These are phyloP conservation scores for Drosophila willistoni DNA, from an alignment of 1,140 invertebrate species.

Conservation along the genomic window DNA sequence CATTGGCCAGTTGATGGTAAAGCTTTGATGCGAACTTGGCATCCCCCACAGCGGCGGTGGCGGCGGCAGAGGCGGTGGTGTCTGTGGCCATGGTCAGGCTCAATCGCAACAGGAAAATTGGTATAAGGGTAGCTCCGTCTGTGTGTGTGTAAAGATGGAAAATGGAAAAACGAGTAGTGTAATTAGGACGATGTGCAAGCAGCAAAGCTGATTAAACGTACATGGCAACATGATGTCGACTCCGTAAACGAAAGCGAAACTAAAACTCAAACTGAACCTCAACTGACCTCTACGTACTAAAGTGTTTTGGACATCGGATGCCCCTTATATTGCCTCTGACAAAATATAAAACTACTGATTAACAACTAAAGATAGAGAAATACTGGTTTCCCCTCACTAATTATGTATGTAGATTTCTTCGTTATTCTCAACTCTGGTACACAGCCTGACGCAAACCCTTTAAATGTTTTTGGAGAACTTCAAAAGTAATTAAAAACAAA, in stretches of 20 bases:
- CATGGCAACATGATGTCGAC: neutral
- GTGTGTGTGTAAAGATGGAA: neutral
- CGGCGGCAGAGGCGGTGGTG: neutral
- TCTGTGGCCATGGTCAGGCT: constrained; percentile 27
- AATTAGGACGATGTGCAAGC: neutral
- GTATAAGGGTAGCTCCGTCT: constrained; percentile 7
- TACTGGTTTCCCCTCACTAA: neutral
- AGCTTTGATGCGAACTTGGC: constrained; percentile 45
- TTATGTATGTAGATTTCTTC: neutral
- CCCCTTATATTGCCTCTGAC: neutral
- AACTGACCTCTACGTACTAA: neutral
- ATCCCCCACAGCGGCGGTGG: constrained; percentile 21
- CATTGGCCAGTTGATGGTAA: constrained; percentile 33
- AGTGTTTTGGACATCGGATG: neutral
- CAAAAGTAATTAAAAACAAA: too few species aligned
- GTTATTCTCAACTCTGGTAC: neutral
- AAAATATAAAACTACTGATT: neutral
- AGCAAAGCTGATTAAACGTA: neutral
- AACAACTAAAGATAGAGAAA: neutral
- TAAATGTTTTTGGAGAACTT: too few species aligned
- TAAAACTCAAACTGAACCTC: neutral
- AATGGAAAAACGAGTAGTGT: neutral
- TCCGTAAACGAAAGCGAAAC: neutral
- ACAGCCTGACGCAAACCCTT: too few species aligned
- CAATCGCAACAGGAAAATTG: constrained; percentile 18